These are phyloP conservation scores for Brevipalpus yothersi DNA, from an alignment of 1,140 invertebrate genomes.

Conservation along the genomic window DNA sequence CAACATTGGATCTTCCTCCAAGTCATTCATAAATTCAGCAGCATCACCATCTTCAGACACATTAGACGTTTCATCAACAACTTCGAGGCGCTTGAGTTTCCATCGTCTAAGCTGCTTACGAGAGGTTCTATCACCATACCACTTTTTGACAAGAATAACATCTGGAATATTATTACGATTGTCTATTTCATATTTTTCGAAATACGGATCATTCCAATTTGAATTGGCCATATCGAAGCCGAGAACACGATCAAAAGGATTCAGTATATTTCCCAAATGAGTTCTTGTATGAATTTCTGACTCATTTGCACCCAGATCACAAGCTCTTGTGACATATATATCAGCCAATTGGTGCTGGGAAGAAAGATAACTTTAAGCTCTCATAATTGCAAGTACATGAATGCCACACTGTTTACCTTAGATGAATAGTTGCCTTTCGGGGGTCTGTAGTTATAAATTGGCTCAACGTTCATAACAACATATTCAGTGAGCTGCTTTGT, in stretches of 20 bases:
- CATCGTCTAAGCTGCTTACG: conserved; percentile 52
- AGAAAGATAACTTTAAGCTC: neutral
- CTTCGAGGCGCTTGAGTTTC: conserved; percentile 62
- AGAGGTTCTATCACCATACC: conserved; percentile 43
- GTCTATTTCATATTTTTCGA: conserved; percentile 45
- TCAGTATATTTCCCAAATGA: conserved; percentile 78
- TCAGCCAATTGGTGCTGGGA: conserved; percentile 65
- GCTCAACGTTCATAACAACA: conserved; percentile 80
- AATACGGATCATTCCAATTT: conserved; percentile 67
- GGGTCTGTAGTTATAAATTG: conserved; percentile 36
- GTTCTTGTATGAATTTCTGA: conserved; percentile 58
- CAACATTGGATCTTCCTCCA: conserved; percentile 76
- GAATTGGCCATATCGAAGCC: conserved; percentile 68
- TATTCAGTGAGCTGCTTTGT: conserved; percentile 78
- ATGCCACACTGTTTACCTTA: neutral
- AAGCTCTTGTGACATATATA: conserved; percentile 70
- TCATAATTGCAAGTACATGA: neutral
- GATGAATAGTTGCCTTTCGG: neutral
- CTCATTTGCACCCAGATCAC: conserved; percentile 62
- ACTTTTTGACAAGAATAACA: conserved; percentile 77
- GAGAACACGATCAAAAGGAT: conserved; percentile 71
- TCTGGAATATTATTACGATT: conserved; percentile 43
- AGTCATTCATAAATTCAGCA: conserved; percentile 82
- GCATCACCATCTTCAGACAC: conserved; percentile 42
- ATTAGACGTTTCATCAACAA: conserved; percentile 25